Conservation (phyloP, 2,888 invertebrate species). For the Mantis religiosa region DNA sequence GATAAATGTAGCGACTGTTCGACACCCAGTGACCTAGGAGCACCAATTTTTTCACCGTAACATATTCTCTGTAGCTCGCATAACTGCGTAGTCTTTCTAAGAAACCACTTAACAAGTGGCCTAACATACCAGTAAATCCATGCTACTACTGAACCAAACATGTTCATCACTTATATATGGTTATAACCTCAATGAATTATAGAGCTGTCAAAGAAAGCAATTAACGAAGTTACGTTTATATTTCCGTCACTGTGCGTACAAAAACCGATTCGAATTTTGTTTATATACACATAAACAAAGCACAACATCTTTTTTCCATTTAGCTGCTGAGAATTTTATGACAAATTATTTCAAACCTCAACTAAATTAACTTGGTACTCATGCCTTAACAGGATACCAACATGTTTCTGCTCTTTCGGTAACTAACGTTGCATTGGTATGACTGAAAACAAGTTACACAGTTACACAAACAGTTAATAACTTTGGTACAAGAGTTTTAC, state of each 20-base stretch:
- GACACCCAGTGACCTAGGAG: slow-evolving; percentile 65
- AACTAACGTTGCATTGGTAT: not conserved
- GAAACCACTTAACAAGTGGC: slow-evolving; percentile 87
- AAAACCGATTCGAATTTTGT: not conserved
- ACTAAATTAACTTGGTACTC: not conserved
- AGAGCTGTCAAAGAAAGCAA: not conserved
- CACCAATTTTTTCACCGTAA: slow-evolving; percentile 74
- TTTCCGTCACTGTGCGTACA: not conserved
- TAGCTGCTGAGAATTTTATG: not conserved
- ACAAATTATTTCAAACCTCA: not conserved
- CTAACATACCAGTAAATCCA: slow-evolving; percentile 64
- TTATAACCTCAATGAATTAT: not conserved
- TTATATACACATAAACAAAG: not conserved
- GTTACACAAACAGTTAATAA: too few species aligned
- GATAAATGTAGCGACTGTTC: slow-evolving; percentile 73
- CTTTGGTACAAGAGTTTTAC: not conserved
- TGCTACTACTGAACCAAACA: slow-evolving; percentile 34
- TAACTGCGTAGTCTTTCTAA: slow-evolving; percentile 77
- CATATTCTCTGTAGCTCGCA: slow-evolving; percentile 92
- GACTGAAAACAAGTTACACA: not conserved
- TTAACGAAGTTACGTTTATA: not conserved
- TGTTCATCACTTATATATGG: not conserved
- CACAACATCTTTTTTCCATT: not conserved
- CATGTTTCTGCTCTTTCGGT: not conserved
- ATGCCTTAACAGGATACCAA: not conserved